phyloP scores from a whole-genome alignment of 2,113 vertebrate species.

The Ictalurus furcatus region DNA sequence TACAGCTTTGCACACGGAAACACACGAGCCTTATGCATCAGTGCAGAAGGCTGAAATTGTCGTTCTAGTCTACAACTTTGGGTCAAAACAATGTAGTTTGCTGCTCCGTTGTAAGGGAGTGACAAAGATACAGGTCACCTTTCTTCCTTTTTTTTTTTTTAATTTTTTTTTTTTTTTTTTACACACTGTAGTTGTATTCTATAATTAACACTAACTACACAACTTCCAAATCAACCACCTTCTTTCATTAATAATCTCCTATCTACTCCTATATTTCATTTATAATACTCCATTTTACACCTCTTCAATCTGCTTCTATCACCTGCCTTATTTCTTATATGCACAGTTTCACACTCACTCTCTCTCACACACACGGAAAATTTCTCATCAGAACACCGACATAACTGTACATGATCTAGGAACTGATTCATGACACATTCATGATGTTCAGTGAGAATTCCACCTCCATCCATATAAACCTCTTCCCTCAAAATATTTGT shows the following conservation, averaged over 20 bases:
- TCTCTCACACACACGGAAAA: neutral
- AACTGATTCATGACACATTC: neutral
- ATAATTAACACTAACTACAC: neutral
- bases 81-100: neutral
- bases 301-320: neutral
- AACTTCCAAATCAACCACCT: neutral
- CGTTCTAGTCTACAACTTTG: neutral
- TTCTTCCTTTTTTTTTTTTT: no score
- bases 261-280: neutral
- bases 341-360: neutral
- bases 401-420: neutral
- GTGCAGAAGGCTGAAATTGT: neutral
- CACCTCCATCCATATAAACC: neutral
- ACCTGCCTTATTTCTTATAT: neutral
- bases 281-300: neutral
- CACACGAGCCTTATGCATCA: neutral
- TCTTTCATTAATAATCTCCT: neutral
- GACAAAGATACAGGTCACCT: neutral
- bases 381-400: slow-evolving; percentile 14
- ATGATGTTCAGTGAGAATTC: neutral
- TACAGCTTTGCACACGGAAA: neutral
- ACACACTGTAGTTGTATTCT: neutral
- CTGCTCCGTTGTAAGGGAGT: neutral
- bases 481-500: neutral
- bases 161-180: neutral